A percentile compares a stretch with the other conserved stretches of the same genome.
These are phyloP conservation scores for Hydropsyche betteni DNA, from an alignment of 2,888 invertebrate genomes.

Conservation along the genomic window DNA sequence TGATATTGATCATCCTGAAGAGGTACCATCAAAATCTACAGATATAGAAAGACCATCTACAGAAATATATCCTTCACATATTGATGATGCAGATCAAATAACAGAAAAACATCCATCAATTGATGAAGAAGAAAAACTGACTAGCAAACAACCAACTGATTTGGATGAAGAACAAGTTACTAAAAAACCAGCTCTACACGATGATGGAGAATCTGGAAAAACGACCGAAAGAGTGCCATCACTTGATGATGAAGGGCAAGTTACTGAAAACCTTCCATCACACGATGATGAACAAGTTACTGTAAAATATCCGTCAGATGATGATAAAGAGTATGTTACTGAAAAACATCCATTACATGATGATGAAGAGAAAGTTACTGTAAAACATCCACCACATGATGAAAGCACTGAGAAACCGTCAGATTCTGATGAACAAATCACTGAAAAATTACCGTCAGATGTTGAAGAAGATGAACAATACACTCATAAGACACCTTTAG, in stretches of 20 bases:
- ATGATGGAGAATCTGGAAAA: slow-evolving; percentile 23
- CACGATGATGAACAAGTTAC: slow-evolving; percentile 41
- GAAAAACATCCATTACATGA: slow-evolving; percentile 5
- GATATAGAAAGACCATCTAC: not conserved
- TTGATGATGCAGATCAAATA: not conserved
- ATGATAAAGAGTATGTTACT: slow-evolving; percentile 54
- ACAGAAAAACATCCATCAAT: not conserved
- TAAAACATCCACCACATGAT: slow-evolving; percentile 38
- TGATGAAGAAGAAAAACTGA: not conserved
- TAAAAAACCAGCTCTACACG: slow-evolving; percentile 1
- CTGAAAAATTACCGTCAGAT: slow-evolving; percentile 38
- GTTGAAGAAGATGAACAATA: not conserved
- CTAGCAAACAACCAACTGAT: not conserved
- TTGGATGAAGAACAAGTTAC: slow-evolving; percentile 27
- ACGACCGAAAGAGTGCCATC: slow-evolving; percentile 1
- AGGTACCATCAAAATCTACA: not conserved
- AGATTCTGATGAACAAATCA: slow-evolving; percentile 33
- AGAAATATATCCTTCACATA: not conserved
- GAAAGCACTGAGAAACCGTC: slow-evolving; percentile 18
- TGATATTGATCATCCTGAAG: not conserved
- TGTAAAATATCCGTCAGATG: slow-evolving; percentile 46
- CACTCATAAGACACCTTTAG: not conserved
- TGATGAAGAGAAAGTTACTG: slow-evolving; percentile 37
- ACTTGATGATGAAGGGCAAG: slow-evolving; percentile 29
- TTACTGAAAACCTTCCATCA: slow-evolving; percentile 42